phyloP scores from a whole-genome alignment of 2,888 invertebrate genomes.

The Eupithecia exiguata region DNA sequence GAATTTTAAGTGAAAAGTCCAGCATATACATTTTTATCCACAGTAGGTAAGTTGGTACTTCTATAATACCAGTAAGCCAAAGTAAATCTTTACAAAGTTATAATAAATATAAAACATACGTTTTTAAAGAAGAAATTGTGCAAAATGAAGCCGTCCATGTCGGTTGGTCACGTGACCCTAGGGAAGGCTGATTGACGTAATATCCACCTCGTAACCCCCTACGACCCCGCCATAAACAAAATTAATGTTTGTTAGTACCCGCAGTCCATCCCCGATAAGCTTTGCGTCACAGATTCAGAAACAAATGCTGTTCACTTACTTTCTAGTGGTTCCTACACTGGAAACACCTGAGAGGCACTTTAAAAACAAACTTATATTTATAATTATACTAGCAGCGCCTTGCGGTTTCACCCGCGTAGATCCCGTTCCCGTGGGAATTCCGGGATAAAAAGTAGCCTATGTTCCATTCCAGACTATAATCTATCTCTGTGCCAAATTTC shows the following conservation, averaged over 20 bases:
- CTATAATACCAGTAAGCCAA: not conserved
- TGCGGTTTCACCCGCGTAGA: too few relatives aligned
- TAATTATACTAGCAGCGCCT: too few relatives aligned
- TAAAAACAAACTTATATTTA: not conserved
- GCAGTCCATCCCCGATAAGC: conserved; percentile 58
- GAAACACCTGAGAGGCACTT: too few relatives aligned
- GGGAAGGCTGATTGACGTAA: conserved; percentile 69
- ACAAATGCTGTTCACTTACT: not conserved
- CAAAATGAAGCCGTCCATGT: conserved; percentile 11
- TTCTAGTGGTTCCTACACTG: not conserved
- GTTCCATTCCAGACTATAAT: too few relatives aligned
- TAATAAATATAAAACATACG: not conserved
- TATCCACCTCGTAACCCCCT: conserved; percentile 49
- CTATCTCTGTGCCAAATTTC: too few relatives aligned
- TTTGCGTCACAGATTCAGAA: conserved; percentile 43
- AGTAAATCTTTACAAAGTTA: not conserved
- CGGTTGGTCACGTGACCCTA: conserved; percentile 56
- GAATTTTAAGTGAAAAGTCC: too few relatives aligned
- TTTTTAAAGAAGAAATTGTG: not conserved
- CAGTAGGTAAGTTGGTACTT: too few relatives aligned
- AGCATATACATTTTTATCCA: too few relatives aligned
- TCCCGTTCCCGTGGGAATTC: too few relatives aligned
- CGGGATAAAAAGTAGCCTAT: too few relatives aligned
- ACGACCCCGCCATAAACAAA: conserved; percentile 72
- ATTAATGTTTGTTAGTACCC: conserved; percentile 65